Evolutionary conservation across 2,113 vertebrate species (phyloP).

Genomic region (Dasypus novemcinctus): DNA sequence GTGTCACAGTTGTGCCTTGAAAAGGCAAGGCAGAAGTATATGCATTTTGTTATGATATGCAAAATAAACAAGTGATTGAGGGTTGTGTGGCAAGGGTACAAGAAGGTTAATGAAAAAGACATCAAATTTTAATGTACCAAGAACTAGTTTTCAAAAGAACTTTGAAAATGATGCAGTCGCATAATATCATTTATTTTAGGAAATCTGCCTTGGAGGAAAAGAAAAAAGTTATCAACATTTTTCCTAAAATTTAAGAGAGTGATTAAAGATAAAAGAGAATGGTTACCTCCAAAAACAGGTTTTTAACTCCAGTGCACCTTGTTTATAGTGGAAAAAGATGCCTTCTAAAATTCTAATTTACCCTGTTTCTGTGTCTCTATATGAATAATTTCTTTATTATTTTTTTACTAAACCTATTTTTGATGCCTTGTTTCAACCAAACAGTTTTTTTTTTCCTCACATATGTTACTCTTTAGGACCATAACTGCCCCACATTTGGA

Average conservation of each 20-base stretch:
- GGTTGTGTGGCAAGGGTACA: rapidly evolving
- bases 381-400: background rate
- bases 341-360: background rate
- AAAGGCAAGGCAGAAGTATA: background rate
- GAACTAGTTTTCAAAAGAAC: background rate
- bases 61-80: background rate
- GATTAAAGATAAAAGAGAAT: background rate
- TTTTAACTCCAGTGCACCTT: background rate
- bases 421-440: background rate
- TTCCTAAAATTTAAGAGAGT: background rate
- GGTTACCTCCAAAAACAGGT: background rate
- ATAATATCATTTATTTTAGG: background rate
- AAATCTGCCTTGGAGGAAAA: background rate
- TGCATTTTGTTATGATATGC: background rate
- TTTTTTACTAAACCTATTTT: background rate
- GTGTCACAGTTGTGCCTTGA: background rate
- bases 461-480: background rate
- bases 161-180: background rate
- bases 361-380: background rate
- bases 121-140: background rate
- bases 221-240: background rate
- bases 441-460: background rate
- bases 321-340: background rate
- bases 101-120: background rate
- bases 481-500: background rate